Conservation (phyloP, 2,888 invertebrate genomes). For the Drymonia ruficornis region DNA sequence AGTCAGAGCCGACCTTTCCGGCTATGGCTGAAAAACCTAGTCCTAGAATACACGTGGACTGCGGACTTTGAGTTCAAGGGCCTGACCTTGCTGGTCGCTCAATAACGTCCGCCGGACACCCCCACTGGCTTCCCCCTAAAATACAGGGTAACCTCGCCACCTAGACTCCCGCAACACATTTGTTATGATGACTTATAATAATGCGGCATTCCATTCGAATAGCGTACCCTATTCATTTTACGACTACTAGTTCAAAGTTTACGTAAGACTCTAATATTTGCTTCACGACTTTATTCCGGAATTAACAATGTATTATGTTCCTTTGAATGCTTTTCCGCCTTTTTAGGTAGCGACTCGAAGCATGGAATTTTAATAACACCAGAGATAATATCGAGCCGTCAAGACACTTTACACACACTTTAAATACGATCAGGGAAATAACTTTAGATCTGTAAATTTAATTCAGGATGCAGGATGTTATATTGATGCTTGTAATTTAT, state of each 20-base stretch:
- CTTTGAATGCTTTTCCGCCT: too few relatives aligned
- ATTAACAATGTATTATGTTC: too few relatives aligned
- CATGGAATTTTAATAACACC: too few relatives aligned
- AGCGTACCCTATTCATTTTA: constrained; percentile 30
- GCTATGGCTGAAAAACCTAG: constrained; percentile 44
- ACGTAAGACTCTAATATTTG: not conserved
- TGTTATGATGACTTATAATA: constrained; percentile 37
- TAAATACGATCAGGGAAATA: too few relatives aligned
- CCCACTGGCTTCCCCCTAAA: constrained; percentile 43
- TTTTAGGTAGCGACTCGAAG: too few relatives aligned
- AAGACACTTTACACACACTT: too few relatives aligned
- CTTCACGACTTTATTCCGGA: too few relatives aligned
- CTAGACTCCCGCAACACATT: constrained; percentile 39
- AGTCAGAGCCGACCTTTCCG: constrained; percentile 52
- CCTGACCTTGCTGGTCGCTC: constrained; percentile 94
- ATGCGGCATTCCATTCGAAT: constrained; percentile 45
- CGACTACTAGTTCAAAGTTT: constrained; percentile 9
- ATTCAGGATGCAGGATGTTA: too few relatives aligned
- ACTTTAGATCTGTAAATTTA: too few relatives aligned
- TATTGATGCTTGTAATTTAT: too few relatives aligned
- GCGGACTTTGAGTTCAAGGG: constrained; percentile 90
- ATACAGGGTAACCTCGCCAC: constrained; percentile 26
- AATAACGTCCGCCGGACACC: constrained; percentile 90
- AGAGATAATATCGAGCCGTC: too few relatives aligned
- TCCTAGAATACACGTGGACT: constrained; percentile 44